Base-by-base conservation (phyloP, 2,888 invertebrate species). In the Heliconius erato region DNA sequence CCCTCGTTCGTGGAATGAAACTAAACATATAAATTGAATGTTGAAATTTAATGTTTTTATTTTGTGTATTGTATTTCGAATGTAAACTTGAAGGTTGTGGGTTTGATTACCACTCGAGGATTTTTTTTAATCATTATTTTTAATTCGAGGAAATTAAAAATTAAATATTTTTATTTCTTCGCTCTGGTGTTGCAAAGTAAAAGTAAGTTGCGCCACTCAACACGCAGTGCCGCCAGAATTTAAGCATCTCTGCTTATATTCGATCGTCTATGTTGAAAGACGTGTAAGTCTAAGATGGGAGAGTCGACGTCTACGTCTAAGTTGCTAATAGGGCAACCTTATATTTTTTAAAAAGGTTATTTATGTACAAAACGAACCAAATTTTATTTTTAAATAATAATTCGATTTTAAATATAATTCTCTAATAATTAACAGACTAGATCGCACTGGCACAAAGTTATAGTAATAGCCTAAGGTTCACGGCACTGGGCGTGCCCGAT, bases 401-500 rank as follows among this genome's bases (percentile, higher is more conserved):
- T 74, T n/a, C 3, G 0, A 63, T 63, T 63, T 63, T 59, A 23
- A n/a, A 63, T 63, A 63, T 11, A 63, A 63, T 9, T 54, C 59
- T 63, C n/a, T 63, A 63, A 63, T n/a, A 11, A 11, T 63, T 63
- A 54, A 71, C n/a, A 23, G 23, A 14, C 12, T 28, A 32, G 28
- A 54, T 74, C 19, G 9, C 28, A 3, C 23, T 74, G 12, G 59
- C 26, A 32, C 12, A 28, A 4, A 63, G 28, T 63, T 16, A 59
- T 35, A 63, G 76, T 63, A 63, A 76, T 35, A 63, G 32, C 26
- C 32, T 54, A 35, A 63, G 76, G 59, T 35, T 35, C 76, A 76
- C 40, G 44, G 86, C 85, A 84, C 86, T 32, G 32, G 86, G 87
- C 85, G 84, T 84, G 79, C 14, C 72, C 72, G 81, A 85, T 82